Percentiles rank a stretch among this genome's conserved stretches.
Conservation (phyloP, 1,140 invertebrate genomes). For the Samia ricini region DNA sequence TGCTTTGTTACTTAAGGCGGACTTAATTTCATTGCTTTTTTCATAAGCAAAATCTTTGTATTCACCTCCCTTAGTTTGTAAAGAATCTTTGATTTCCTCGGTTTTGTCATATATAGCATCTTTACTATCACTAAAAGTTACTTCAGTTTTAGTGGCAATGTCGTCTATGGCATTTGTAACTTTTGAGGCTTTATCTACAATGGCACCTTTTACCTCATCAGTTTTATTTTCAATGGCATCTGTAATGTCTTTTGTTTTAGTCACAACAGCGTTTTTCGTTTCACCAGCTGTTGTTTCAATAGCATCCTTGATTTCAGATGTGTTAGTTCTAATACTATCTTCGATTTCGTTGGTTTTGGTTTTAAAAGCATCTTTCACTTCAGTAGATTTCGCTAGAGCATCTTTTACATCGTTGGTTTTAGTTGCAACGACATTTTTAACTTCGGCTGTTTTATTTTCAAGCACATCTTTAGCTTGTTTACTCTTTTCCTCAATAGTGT, state of each 20-base stretch:
- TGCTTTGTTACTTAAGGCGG: constrained; percentile 7
- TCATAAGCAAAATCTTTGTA: background rate
- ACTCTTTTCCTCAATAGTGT: constrained; percentile 11
- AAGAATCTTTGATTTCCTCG: constrained; percentile 5
- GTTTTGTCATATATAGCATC: constrained; percentile 16
- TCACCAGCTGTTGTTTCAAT: constrained; percentile 8
- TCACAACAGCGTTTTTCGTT: constrained; percentile 7
- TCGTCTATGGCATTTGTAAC: constrained; percentile 6
- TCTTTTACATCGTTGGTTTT: constrained; percentile 29
- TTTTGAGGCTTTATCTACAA: constrained; percentile 16
- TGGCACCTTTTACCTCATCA: constrained; percentile 16
- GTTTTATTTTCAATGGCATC: constrained; percentile 18
- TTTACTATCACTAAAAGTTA: constrained; percentile 12
- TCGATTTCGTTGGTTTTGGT: constrained; percentile 4
- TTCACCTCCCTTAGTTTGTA: constrained; percentile 8
- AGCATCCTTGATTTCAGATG: constrained; percentile 7
- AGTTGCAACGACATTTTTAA: constrained; percentile 4
- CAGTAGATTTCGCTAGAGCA: constrained; percentile 25
- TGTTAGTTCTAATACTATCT: constrained; percentile 4
- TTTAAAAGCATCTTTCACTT: constrained; percentile 9
- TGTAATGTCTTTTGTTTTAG: constrained; percentile 7
- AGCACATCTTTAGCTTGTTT: constrained; percentile 20
- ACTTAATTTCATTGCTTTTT: constrained; percentile 2
- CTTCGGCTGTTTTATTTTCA: constrained; percentile 34
- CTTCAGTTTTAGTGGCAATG: background rate